phyloP scores from a whole-genome alignment of 2,113 vertebrate species.

The Erythrocebus patas region DNA sequence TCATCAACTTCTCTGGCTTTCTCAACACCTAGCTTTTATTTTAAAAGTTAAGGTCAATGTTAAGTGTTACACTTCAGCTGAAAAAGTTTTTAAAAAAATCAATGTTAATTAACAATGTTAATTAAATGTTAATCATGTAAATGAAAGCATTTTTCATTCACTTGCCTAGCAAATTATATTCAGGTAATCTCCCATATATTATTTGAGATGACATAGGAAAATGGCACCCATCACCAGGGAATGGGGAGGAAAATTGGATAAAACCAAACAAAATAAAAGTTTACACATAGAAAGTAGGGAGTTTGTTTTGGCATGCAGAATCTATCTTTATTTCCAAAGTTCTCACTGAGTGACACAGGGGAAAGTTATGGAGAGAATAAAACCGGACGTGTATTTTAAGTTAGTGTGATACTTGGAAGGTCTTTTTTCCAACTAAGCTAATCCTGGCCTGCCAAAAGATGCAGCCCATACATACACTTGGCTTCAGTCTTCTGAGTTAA shows the following conservation, averaged over 20 bases:
- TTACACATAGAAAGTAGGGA: background rate
- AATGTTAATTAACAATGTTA: conserved; percentile 87
- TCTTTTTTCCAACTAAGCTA: conserved; percentile 27
- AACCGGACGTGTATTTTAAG: background rate
- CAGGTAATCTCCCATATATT: conserved; percentile 79
- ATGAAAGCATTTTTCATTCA: conserved; percentile 86
- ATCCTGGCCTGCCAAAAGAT: background rate
- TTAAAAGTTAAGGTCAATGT: conserved; percentile 85
- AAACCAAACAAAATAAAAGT: conserved; percentile 28
- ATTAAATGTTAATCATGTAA: conserved; percentile 87
- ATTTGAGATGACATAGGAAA: conserved; percentile 77
- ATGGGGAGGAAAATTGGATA: conserved; percentile 2
- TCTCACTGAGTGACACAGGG: background rate
- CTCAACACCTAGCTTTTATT: conserved; percentile 82
- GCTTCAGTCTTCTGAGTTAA: conserved; percentile 20
- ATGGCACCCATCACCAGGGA: conserved; percentile 65
- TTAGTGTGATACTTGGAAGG: conserved; percentile 18
- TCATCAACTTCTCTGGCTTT: conserved; percentile 81
- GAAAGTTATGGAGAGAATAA: background rate
- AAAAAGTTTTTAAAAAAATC: conserved; percentile 81
- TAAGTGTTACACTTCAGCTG: conserved; percentile 83
- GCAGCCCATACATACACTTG: background rate
- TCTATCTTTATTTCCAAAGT: background rate
- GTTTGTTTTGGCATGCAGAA: background rate
- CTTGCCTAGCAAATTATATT: conserved; percentile 79